Base-by-base conservation (phyloP, 2,797 vertebrate genomes). In the Tamandua tetradactyla region DNA sequence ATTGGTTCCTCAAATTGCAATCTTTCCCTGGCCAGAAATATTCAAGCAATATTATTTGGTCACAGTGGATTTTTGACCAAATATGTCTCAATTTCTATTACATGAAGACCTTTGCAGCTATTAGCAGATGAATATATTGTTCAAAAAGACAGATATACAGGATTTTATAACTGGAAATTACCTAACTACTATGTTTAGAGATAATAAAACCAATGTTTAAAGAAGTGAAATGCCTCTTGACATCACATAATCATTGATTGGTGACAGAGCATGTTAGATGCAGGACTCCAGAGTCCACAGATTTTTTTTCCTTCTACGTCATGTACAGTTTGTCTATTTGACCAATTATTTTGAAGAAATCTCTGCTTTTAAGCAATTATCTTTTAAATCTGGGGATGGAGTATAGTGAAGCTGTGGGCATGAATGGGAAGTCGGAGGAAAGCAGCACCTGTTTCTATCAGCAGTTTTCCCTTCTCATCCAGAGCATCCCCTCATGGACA, bases 301-400 rank as follows among this genome's bases (percentile, higher is more conserved):
- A 1, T 0, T n/a, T n/a, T 32, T 64, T 64, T n/a, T n/a, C 18
- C 0, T 2, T 32, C 20, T 52, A 4, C 4, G 3, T 3, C 17
- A 42, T 5, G 13, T 12, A 23, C 30, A 30, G 23, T 37, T 37
- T 37, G 23, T 80, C 75, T 30, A 2, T 35, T 15, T 35, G 9
- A 7, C 68, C 1, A 0, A 37, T 17, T 55, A 23, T 74, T 37
- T 13, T 17, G 18, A n/a, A 15, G 9, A 30, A 68, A 52, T 37
- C 17, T 52, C 44, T 22, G 35, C 32, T 47, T 81, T 83, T 4
- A 18, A 42, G 11, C 22, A 3, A 17, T 0, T 52, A 5, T 52
- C 30, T 42, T 64, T 64, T 71, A 32, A 35, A 12, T 44, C 5
- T 37, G 12, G 2, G 30, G 25, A 14, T n/a, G 42, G 18, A 1